Evolutionary conservation across 2,888 invertebrate genomes (phyloP).

Genomic region (Teleiodes luculella): DNA sequence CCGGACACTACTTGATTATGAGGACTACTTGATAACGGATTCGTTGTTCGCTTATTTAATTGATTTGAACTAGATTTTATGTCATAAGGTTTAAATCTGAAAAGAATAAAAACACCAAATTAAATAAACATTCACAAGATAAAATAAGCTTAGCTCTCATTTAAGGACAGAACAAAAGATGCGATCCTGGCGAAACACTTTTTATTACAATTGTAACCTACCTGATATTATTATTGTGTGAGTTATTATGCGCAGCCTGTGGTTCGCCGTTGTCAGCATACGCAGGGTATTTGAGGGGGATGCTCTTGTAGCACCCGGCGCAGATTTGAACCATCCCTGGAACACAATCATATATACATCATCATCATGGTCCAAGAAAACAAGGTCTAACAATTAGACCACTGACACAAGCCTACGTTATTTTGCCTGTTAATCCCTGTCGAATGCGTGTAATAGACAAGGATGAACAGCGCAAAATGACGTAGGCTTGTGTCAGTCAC

Average conservation of each 20-base stretch:
- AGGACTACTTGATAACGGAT: constrained; percentile 54
- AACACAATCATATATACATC: constrained; percentile 10
- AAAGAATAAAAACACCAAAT: constrained; percentile 8
- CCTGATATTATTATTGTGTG: constrained; percentile 71
- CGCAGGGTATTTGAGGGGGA: constrained; percentile 86
- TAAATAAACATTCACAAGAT: no score
- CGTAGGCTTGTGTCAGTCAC: no score
- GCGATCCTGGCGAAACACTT: no score
- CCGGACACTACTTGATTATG: constrained; percentile 53
- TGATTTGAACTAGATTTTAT: constrained; percentile 72
- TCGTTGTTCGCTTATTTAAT: constrained; percentile 64
- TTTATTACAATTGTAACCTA: constrained; percentile 25
- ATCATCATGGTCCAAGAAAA: no score
- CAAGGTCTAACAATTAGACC: no score
- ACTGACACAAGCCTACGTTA: no score
- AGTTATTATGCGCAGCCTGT: constrained; percentile 51
- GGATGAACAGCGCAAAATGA: no score
- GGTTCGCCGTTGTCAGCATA: constrained; percentile 81
- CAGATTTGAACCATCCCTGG: constrained; percentile 91
- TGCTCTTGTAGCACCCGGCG: constrained; percentile 90
- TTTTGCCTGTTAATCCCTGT: no score
- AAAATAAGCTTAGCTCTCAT: no score
- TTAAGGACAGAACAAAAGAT: no score
- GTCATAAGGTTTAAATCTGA: constrained; percentile 80
- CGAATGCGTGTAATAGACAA: no score